Percentiles rank a stretch among this genome's conserved stretches.
These are phyloP conservation scores for Dicaeum eximium DNA, from an alignment of 2,113 vertebrate species.

Conservation along the genomic window DNA sequence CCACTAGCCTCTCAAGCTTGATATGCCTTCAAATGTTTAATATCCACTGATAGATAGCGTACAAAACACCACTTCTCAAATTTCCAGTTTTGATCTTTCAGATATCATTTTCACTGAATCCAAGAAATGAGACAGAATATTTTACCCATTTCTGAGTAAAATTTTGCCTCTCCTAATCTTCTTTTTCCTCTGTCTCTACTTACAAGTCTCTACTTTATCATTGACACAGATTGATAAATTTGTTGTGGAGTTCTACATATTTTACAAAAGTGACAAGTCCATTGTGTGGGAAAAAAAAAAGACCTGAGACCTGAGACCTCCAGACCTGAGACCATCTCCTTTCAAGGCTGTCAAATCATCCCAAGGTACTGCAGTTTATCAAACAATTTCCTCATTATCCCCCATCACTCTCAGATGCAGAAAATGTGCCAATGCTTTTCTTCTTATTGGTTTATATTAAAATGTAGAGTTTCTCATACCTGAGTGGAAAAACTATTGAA, in stretches of 20 bases:
- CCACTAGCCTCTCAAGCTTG: background rate
- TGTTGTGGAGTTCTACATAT: background rate
- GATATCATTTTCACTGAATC: background rate
- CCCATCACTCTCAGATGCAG: constrained; percentile 19
- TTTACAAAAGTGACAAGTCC: background rate
- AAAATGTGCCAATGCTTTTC: background rate
- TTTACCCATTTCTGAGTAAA: background rate
- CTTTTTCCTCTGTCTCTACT: background rate
- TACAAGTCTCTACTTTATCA: background rate
- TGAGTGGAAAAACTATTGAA: background rate
- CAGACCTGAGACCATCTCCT: background rate
- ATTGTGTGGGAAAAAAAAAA: background rate
- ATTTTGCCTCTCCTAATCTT: background rate
- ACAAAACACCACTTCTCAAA: background rate
- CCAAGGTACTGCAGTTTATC: constrained; percentile 8
- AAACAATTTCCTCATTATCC: constrained; percentile 3
- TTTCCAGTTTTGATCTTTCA: background rate
- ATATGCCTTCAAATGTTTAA: background rate
- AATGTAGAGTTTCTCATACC: constrained; percentile 1
- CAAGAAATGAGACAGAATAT: background rate
- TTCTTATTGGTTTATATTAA: constrained; percentile 18
- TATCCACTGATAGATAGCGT: background rate
- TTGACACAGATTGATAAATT: background rate
- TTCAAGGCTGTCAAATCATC: background rate
- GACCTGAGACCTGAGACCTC: too few species aligned